Evolutionary conservation across 1,140 invertebrate genomes (phyloP).

Genomic region (Plutomurus gul): DNA sequence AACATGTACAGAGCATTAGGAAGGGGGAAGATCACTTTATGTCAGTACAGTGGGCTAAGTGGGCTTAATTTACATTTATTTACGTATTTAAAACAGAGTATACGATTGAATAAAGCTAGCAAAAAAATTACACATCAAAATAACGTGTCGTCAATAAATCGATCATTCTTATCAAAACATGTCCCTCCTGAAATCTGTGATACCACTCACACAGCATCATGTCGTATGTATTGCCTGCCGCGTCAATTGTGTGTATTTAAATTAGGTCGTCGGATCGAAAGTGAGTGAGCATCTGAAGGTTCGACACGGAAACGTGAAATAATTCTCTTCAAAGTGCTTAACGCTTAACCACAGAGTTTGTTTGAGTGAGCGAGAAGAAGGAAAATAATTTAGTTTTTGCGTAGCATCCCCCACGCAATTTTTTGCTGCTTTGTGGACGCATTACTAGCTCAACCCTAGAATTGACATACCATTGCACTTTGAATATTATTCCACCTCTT

Average conservation of each 20-base stretch:
- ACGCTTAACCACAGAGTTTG: neutral
- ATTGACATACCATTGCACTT: neutral
- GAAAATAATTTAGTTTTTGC: slow-evolving; percentile 3
- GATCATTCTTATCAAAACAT: neutral
- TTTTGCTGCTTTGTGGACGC: neutral
- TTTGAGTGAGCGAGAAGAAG: neutral
- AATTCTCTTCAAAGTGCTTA: neutral
- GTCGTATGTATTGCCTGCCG: no score
- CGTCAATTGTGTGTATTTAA: no score
- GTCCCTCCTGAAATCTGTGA: no score
- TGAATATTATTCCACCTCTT: neutral
- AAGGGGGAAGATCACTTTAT: no score
- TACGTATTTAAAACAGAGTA: neutral
- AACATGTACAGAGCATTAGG: neutral
- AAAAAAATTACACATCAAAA: neutral
- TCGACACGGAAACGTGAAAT: neutral
- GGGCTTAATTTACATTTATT: no score
- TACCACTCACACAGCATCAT: no score
- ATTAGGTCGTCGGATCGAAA: no score
- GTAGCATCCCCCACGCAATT: slow-evolving; percentile 6
- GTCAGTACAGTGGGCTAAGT: no score
- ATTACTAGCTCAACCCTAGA: neutral
- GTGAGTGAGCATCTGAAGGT: no score
- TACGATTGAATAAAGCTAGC: neutral
- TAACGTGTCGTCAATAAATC: neutral